A percentile compares a stretch with the other conserved stretches of the same genome.
Conservation (phyloP, 2,888 invertebrate species). For the Noctua fimbriata region DNA sequence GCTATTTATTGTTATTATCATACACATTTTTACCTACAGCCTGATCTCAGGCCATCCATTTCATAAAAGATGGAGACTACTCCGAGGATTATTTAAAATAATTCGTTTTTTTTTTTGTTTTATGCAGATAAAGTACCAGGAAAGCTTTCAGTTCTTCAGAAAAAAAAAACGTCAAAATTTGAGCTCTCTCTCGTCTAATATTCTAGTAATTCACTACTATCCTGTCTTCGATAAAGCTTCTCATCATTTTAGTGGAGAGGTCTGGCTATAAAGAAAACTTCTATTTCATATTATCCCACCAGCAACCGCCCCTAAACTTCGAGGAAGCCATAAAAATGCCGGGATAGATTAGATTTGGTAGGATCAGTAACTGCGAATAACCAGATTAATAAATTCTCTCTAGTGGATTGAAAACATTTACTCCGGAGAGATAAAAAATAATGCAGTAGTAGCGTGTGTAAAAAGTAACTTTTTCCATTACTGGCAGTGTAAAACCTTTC, state of each 20-base stretch:
- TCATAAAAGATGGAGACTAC: background rate
- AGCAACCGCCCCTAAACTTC: constrained; percentile 7
- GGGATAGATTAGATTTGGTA: background rate
- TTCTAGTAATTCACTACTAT: background rate
- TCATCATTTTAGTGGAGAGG: background rate
- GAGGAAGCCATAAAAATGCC: background rate
- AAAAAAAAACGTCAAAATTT: background rate
- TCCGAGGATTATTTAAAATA: background rate
- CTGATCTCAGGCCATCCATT: background rate
- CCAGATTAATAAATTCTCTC: background rate
- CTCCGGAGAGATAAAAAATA: constrained; percentile 32
- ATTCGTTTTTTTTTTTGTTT: background rate
- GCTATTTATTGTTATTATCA: constrained; percentile 47
- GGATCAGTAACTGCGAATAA: constrained; percentile 2
- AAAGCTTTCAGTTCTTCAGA: background rate
- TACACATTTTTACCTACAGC: constrained; percentile 1
- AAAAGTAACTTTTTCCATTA: constrained; percentile 28
- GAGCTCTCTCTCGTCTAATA: background rate
- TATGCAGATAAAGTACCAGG: background rate
- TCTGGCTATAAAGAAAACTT: background rate
- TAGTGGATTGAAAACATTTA: constrained; percentile 22
- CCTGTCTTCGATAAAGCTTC: background rate
- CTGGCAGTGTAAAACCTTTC: constrained; percentile 7
- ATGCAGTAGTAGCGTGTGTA: constrained; percentile 10
- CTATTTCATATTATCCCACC: background rate